Base-by-base conservation (phyloP, 2,888 invertebrate genomes). In the Xestia xanthographa region DNA sequence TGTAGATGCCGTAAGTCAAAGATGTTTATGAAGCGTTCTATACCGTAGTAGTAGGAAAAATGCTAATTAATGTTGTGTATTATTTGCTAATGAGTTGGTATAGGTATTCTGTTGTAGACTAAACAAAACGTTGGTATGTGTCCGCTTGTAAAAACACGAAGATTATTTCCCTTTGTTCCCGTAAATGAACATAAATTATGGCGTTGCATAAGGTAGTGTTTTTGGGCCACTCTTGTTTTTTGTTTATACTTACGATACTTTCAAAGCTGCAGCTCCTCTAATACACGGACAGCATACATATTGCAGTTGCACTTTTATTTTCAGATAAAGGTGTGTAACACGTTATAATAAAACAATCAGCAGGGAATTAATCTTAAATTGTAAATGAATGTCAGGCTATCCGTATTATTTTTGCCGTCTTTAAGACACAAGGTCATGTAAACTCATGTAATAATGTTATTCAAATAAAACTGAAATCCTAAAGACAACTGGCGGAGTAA, bases 141-240 rank as follows among this genome's bases (percentile, higher is more conserved):
- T 65, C 34, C 4, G 17, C 43, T 38, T 66, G 48, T 29, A 68
- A 56, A 75, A 62, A 56, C 45, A 14, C 22, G 5, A 60, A 14
- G 8, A 4, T 43, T 20, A 12, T 53, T 50, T 72, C 6, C 5
- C 53, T 80, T 65, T 71, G 45, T 48, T 60, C 14, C 41, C 1
- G 50, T 60, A 26, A 60, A 79, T 12, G 17, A 34, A 69, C 58
- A 11, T 56, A 62, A 62, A 41, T 60, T 29, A 62, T 69, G 62
- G 71, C 12, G n/a, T 81, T 41, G 66, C 50, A 8, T 71, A 82
- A 65, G 71, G 83, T 70, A 67, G 34, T 53, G 38, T 86, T 34
- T 82, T 63, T 66, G 66, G 72, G 34, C 43, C 50, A 62, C 26
- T 53, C 2, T 56, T 68, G 12, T 43, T 56, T 56, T 60, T 58